Evolutionary conservation across 1,140 invertebrate genomes (phyloP).

Genomic region (Vollenhovia emeryi): DNA sequence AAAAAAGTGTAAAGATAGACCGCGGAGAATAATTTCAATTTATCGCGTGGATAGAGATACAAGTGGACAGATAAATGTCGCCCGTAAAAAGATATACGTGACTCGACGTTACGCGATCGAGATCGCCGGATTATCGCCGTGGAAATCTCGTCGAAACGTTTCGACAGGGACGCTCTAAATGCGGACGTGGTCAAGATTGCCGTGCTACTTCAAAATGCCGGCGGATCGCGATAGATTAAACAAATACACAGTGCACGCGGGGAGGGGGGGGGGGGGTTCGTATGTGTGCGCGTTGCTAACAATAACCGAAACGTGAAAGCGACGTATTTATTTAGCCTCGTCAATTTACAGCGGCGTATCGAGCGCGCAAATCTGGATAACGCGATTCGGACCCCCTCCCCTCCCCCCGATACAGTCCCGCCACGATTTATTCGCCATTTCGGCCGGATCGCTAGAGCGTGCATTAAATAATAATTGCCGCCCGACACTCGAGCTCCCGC

Average conservation of each 20-base stretch:
- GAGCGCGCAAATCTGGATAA: slow-evolving; percentile 13
- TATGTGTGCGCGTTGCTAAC: neutral
- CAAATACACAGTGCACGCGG: neutral
- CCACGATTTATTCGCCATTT: slow-evolving; percentile 20
- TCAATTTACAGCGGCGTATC: neutral
- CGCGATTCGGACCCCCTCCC: no score
- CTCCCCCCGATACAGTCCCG: neutral
- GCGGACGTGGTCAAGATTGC: neutral
- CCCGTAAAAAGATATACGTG: neutral
- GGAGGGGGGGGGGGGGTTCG: no score
- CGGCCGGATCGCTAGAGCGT: neutral
- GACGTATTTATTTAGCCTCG: slow-evolving; percentile 11
- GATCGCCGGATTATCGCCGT: neutral
- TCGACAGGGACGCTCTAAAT: neutral
- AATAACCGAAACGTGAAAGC: slow-evolving; percentile 9
- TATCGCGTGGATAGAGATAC: neutral
- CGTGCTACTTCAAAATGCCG: slow-evolving; percentile 2
- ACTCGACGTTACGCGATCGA: neutral
- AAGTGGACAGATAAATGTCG: neutral
- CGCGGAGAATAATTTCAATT: neutral
- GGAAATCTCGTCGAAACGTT: slow-evolving; percentile 2
- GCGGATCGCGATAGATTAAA: neutral
- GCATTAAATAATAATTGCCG: slow-evolving; percentile 27
- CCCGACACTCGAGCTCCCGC: neutral
- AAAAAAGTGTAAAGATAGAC: neutral